Evolutionary conservation across 2,888 invertebrate genomes (phyloP).

Genomic region (Melinopterus prodromus): DNA sequence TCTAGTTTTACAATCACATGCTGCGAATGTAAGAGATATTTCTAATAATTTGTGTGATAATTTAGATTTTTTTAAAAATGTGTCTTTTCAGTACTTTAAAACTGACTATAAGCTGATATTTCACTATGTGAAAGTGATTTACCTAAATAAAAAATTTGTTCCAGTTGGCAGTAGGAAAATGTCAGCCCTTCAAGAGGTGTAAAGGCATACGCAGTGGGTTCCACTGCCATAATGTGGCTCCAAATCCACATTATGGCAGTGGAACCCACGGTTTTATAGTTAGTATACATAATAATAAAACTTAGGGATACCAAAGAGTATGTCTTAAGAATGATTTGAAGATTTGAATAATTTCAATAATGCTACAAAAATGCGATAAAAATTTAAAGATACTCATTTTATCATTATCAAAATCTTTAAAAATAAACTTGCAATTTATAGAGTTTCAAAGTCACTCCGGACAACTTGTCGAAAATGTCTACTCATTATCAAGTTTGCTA

Average conservation of each 20-base stretch:
- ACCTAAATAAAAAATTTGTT: background rate
- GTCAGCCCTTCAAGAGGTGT: conserved; percentile 9
- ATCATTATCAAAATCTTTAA: no score
- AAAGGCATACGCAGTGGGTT: background rate
- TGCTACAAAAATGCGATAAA: no score
- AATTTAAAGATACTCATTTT: no score
- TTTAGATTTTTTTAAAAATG: background rate
- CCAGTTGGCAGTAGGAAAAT: background rate
- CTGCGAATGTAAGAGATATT: background rate
- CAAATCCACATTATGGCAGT: no score
- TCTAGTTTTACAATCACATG: background rate
- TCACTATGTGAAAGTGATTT: background rate
- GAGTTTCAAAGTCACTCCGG: no score
- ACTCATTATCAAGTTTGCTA: no score
- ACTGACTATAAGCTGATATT: conserved; percentile 12
- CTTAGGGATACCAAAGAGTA: no score
- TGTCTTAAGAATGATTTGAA: no score
- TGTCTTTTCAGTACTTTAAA: conserved; percentile 7
- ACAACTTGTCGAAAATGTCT: no score
- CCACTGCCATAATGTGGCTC: background rate
- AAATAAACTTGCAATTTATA: no score
- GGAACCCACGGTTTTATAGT: conserved; percentile 9
- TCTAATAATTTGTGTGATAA: background rate
- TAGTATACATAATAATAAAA: background rate
- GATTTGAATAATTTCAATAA: no score